Evolutionary conservation across 2,888 invertebrate genomes (phyloP).

Genomic region (Stratiomys singularior): DNA sequence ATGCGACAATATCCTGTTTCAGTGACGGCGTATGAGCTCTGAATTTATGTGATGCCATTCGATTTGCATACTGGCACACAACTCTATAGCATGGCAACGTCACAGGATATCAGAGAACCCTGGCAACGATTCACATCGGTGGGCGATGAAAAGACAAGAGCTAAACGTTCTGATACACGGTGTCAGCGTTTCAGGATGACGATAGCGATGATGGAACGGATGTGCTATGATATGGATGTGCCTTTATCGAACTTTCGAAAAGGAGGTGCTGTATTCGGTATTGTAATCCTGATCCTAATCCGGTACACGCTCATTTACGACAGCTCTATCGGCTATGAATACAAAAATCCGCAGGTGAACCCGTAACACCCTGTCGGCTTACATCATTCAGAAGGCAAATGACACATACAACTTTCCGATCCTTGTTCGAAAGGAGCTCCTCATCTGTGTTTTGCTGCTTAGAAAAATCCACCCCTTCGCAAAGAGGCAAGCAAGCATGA

Average conservation of each 20-base stretch:
- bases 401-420: not conserved
- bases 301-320: constrained; percentile 12
- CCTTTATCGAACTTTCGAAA: not conserved
- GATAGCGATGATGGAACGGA: constrained; percentile 33
- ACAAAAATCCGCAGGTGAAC: constrained; percentile 18
- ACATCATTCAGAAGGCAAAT: not conserved
- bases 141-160: too few relatives aligned
- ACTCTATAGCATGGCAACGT: not conserved
- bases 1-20: constrained; percentile 34
- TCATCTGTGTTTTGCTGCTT: not conserved
- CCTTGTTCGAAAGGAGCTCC: not conserved
- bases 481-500: too few relatives aligned
- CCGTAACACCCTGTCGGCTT: not conserved
- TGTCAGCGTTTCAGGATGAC: constrained; percentile 14
- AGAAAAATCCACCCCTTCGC: not conserved
- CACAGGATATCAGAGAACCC: constrained; percentile 30
- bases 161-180: constrained; percentile 7
- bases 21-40: constrained; percentile 18
- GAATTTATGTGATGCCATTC: constrained; percentile 44
- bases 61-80: constrained; percentile 36
- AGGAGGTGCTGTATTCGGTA: not conserved
- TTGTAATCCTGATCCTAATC: constrained; percentile 35
- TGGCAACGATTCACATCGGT: not conserved
- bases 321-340: constrained; percentile 29
- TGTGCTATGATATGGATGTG: not conserved